These are phyloP conservation scores for Hirudinaria manillensis DNA, from an alignment of 2,888 invertebrate species.

Conservation along the genomic window DNA sequence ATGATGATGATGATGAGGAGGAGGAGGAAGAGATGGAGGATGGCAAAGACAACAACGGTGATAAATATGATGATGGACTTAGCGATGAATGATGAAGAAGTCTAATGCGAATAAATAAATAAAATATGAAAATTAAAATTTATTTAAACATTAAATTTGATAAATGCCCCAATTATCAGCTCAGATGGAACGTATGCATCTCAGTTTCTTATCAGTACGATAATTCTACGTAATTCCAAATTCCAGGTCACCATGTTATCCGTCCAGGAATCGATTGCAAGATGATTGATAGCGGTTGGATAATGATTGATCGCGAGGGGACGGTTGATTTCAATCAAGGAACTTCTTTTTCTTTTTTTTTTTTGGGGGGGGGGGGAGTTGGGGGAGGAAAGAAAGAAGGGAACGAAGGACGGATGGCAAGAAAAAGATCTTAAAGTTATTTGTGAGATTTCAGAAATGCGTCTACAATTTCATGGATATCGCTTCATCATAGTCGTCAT, in stretches of 20 bases:
- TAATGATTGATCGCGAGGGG: no score
- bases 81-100: neutral
- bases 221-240: no score
- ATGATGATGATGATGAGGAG: conserved; percentile 12
- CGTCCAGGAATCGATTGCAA: no score
- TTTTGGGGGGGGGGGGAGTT: neutral
- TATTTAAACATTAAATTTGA: no score
- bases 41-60: neutral
- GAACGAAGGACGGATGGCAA: neutral
- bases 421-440: neutral
- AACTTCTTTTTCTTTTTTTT: neutral
- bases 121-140: conserved; percentile 1
- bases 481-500: conserved; percentile 24
- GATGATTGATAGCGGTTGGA: no score
- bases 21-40: conserved; percentile 12
- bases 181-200: no score
- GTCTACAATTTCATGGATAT: neutral
- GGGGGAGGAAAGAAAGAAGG: neutral
- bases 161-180: no score
- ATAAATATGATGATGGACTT: neutral
- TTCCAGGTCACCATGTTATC: no score
- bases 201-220: no score
- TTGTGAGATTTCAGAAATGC: no score
- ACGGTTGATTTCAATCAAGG: neutral
- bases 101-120: neutral